Percentiles rank a stretch among this genome's conserved stretches.
phyloP scores from a whole-genome alignment of 2,888 invertebrate genomes.

The Elmis aenea region DNA sequence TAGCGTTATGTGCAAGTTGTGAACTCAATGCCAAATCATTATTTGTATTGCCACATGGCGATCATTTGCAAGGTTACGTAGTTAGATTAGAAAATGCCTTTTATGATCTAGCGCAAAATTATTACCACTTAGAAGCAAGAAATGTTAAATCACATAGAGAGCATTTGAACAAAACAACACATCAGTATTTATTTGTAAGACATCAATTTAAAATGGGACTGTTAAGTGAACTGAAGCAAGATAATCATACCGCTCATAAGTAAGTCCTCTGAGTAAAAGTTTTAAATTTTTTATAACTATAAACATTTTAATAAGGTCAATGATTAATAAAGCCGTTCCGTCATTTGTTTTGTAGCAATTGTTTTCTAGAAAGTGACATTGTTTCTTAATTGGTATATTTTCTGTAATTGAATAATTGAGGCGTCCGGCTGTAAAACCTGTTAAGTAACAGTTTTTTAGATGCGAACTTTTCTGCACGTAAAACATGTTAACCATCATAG shows the following conservation, averaged over 20 bases:
- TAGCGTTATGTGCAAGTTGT: slow-evolving; percentile 85
- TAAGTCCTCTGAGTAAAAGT: slow-evolving; percentile 42
- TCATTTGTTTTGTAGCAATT: slow-evolving; percentile 8
- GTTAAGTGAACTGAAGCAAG: slow-evolving; percentile 89
- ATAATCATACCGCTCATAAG: slow-evolving; percentile 78
- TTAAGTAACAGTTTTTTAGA: no score
- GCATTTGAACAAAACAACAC: slow-evolving; percentile 83
- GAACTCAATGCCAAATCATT: slow-evolving; percentile 88
- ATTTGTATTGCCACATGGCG: slow-evolving; percentile 82
- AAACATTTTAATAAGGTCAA: neutral
- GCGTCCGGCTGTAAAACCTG: no score
- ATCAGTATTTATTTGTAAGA: slow-evolving; percentile 87
- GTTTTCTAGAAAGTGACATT: no score
- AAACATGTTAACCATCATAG: no score
- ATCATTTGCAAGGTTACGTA: slow-evolving; percentile 73
- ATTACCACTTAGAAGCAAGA: slow-evolving; percentile 86
- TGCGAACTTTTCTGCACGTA: no score
- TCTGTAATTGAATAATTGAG: no score
- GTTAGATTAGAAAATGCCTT: slow-evolving; percentile 87
- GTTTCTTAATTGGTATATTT: no score
- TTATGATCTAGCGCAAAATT: slow-evolving; percentile 86
- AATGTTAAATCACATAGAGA: slow-evolving; percentile 85
- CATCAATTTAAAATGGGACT: slow-evolving; percentile 98
- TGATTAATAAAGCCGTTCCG: slow-evolving; percentile 7
- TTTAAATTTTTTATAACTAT: slow-evolving; percentile 5